Base-by-base conservation (phyloP, 1,140 invertebrate genomes). In the Atopsyche davidsoni region DNA sequence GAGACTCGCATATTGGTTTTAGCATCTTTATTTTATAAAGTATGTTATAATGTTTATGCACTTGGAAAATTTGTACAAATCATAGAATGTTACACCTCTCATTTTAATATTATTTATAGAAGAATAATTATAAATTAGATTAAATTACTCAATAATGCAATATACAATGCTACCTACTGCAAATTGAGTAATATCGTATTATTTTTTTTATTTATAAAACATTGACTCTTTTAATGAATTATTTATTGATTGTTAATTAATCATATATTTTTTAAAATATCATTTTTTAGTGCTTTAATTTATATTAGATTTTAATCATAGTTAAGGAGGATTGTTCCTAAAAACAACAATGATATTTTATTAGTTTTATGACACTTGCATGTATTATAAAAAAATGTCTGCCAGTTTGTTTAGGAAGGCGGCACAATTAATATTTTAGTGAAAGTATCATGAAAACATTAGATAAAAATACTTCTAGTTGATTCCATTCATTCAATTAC, bases 1-100 rank as follows among this genome's bases (percentile, higher is more conserved):
- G 62, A 86, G 84, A 64, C 80, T 89, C 70, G 87, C 87, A 0
- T 87, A 88, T 65, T 89, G 87, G 87, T 87, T 87, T 73, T 89
- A 76, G 64, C 28, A 45, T 25, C n/a, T 11, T 10, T 4, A 41
- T 14, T 7, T 28, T 28, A 7, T 28, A 7, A 7, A 28, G 24
- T 28, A 28, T 28, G 24, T 28, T 28, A 7, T 28, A 7, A 28
- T 28, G n/a, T 28, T n/a, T n/a, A n/a, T n/a, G n/a, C n/a, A 40
- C 3, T 40, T 17, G 4, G 17, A 40, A 16, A 6, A 17, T 40
- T 13, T 7, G 17, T n/a, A 7, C n/a, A 7, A 40, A n/a, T n/a
- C n/a, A n/a, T n/a, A n/a, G n/a, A n/a, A n/a, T n/a, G n/a, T n/a
- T n/a, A n/a, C n/a, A n/a, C n/a, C n/a, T n/a, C n/a, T n/a, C n/a